phyloP scores from a whole-genome alignment of 2,797 vertebrate species.

The Molossus molossus region DNA sequence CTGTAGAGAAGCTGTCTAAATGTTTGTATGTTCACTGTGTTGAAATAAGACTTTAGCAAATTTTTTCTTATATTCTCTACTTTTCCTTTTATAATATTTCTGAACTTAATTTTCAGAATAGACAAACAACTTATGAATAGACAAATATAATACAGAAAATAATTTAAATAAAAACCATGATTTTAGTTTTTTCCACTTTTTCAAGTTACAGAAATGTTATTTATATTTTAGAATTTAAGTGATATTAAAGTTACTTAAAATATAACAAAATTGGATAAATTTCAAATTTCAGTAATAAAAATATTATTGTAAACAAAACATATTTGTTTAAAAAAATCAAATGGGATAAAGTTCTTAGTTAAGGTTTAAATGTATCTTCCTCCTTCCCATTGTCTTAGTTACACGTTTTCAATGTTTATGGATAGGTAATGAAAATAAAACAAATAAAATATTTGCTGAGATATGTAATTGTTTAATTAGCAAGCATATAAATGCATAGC shows the following conservation, averaged over 20 bases:
- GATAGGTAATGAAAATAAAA: not conserved
- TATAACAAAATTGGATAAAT: not conserved
- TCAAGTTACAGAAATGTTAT: not conserved
- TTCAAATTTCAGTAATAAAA: conserved; percentile 8
- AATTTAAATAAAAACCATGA: not conserved
- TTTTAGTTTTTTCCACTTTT: not conserved
- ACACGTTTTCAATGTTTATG: not conserved
- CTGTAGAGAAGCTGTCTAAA: not conserved
- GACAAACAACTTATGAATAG: not conserved
- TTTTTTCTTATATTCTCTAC: not conserved
- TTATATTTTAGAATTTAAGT: not conserved
- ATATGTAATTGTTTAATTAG: not conserved
- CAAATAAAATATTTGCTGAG: not conserved
- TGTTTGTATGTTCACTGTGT: not conserved
- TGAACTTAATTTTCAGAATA: not conserved
- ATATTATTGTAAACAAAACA: not conserved
- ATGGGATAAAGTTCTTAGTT: not conserved
- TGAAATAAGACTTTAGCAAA: not conserved
- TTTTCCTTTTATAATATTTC: not conserved
- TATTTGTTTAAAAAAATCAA: not conserved
- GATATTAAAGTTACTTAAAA: not conserved
- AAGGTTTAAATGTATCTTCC: not conserved
- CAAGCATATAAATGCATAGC: not conserved
- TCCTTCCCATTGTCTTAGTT: not conserved
- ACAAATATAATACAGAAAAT: not conserved